Evolutionary conservation across 2,888 invertebrate species (phyloP).

Genomic region (Phrixothrix hirtus): DNA sequence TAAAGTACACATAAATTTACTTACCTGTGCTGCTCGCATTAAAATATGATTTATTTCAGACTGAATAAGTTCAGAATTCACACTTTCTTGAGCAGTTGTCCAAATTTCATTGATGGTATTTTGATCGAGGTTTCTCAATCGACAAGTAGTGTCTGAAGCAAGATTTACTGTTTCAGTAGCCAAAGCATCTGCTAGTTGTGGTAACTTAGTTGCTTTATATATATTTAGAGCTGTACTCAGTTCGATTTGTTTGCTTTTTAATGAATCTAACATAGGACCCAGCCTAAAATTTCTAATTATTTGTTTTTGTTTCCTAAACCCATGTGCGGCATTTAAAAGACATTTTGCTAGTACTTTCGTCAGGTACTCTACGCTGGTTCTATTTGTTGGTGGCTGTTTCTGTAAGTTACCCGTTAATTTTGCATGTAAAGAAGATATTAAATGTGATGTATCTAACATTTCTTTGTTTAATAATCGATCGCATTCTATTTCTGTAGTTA

Average conservation of each 20-base stretch:
- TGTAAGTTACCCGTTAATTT: constrained; percentile 63
- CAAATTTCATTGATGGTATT: constrained; percentile 74
- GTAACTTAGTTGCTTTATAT: constrained; percentile 71
- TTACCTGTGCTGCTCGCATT: constrained; percentile 67
- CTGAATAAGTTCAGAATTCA: constrained; percentile 75
- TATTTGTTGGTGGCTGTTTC: constrained; percentile 54
- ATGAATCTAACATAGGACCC: constrained; percentile 29
- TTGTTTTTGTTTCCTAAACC: constrained; percentile 27
- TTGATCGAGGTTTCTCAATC: constrained; percentile 61
- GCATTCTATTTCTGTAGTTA: constrained; percentile 57
- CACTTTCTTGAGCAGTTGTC: constrained; percentile 74
- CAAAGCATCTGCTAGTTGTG: constrained; percentile 70
- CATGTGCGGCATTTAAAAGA: constrained; percentile 54
- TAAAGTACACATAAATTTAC: neutral
- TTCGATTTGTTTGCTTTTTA: constrained; percentile 33
- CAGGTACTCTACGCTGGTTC: constrained; percentile 67
- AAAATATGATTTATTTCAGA: constrained; percentile 77
- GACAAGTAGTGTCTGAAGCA: constrained; percentile 58
- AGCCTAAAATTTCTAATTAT: constrained; percentile 11
- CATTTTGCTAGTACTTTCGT: constrained; percentile 76
- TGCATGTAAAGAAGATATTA: constrained; percentile 71
- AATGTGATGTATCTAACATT: constrained; percentile 75
- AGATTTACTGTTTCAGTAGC: constrained; percentile 71
- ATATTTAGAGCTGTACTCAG: constrained; percentile 42
- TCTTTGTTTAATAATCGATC: constrained; percentile 67